A percentile compares a stretch with the other conserved stretches of the same genome.
Conservation (phyloP, 2,888 invertebrate genomes). For the Nomada ruficornis region DNA sequence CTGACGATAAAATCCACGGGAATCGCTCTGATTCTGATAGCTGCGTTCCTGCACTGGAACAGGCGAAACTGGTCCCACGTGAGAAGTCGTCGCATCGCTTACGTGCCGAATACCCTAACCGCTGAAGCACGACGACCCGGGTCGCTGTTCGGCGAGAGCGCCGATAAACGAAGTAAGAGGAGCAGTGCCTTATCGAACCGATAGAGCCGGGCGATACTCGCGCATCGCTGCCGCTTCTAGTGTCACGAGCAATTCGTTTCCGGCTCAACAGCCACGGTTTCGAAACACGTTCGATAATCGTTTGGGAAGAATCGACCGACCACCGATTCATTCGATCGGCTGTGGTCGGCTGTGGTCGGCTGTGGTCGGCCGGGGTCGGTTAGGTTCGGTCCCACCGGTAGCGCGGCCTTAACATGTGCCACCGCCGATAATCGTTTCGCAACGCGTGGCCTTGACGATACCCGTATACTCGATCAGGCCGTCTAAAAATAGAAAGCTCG, state of each 20-base stretch:
- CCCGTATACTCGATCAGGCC: constrained; percentile 63
- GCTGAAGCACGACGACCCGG: not conserved
- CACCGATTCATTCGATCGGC: not conserved
- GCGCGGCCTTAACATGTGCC: constrained; percentile 46
- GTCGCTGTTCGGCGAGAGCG: not conserved
- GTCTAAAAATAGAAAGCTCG: constrained; percentile 67
- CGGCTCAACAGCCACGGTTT: not conserved
- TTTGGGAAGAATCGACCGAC: not conserved
- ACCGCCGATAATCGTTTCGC: constrained; percentile 77
- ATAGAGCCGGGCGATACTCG: not conserved
- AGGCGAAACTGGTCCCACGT: constrained; percentile 92
- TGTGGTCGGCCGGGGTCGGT: constrained; percentile 5
- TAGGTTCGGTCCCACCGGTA: constrained; percentile 13
- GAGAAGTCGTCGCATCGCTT: constrained; percentile 93
- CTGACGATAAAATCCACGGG: constrained; percentile 91
- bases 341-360: not conserved
- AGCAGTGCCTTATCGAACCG: not conserved
- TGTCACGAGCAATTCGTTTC: not conserved
- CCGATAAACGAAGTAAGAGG: not conserved
- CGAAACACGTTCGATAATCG: not conserved
- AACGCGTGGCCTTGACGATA: constrained; percentile 80
- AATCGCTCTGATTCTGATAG: constrained; percentile 88
- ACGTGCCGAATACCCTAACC: constrained; percentile 86
- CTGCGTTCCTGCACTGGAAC: constrained; percentile 90
- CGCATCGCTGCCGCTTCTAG: too few relatives aligned